Percentiles rank a stretch among this genome's conserved stretches.
These are phyloP conservation scores for Pemphredon lugubris DNA, from an alignment of 2,888 invertebrate genomes.

Conservation along the genomic window DNA sequence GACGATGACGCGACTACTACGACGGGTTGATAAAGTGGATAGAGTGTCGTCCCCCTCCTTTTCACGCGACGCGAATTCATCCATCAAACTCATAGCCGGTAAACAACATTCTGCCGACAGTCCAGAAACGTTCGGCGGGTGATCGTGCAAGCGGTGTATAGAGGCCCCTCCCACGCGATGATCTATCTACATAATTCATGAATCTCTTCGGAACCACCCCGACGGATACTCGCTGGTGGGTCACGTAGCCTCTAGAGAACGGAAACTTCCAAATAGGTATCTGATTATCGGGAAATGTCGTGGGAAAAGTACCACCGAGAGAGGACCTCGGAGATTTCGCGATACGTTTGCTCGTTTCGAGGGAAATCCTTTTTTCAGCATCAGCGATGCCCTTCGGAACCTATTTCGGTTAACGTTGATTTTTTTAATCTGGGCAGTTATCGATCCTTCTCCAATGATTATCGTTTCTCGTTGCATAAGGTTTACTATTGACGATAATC, in stretches of 20 bases:
- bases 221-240: slow-evolving; percentile 42
- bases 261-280: slow-evolving; percentile 29
- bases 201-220: slow-evolving; percentile 50
- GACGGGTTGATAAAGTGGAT: slow-evolving; percentile 63
- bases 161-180: slow-evolving; percentile 50
- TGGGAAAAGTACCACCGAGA: slow-evolving; percentile 23
- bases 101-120: slow-evolving; percentile 57
- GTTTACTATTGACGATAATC: too few relatives aligned
- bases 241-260: slow-evolving; percentile 45
- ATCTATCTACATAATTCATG: slow-evolving; percentile 70
- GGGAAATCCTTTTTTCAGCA: too few relatives aligned
- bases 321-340: too few relatives aligned
- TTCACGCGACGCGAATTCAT: slow-evolving; percentile 58
- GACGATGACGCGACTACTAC: slow-evolving; percentile 49
- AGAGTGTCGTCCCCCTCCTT: slow-evolving; percentile 57
- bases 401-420: too few relatives aligned
- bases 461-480: too few relatives aligned
- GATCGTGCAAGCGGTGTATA: slow-evolving; percentile 39
- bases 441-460: too few relatives aligned
- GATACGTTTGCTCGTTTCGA: too few relatives aligned
- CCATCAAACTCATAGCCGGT: slow-evolving; percentile 61
- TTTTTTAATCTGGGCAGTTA: too few relatives aligned
- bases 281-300: slow-evolving; percentile 35
- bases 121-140: slow-evolving; percentile 46
- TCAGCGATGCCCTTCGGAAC: too few relatives aligned